Evolutionary conservation across 1,140 invertebrate species (phyloP), one percentile per base, ranked within the genome.

Genomic region (Zaprionus capensis): DNA sequence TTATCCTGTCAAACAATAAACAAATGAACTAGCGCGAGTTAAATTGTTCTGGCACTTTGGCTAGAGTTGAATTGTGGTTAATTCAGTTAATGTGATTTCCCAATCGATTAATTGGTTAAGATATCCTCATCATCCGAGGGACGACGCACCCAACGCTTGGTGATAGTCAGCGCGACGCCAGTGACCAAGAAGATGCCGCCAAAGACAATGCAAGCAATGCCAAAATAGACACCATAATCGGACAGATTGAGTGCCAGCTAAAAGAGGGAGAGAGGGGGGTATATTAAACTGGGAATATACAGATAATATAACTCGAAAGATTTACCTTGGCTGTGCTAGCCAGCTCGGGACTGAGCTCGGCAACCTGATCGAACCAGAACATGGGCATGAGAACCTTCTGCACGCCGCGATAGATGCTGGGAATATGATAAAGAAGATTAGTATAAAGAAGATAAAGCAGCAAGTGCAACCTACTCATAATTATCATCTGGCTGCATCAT

Each of bases 311-410:
- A 6, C 17, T 12, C 9, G 4, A 1, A 1, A 1, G 5, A 56
- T 65, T 82, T 46, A 95, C 86, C 76, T 95, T 94, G 0, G 95
- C 94, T 84, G 93, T 81, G 6, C 76, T 82, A 1, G 95, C 94
- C 71, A 95, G 94, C n/a, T 95, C 91, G 26, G 94, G 78, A n/a
- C 94, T 95, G 20, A 96, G 92, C 53, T 92, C 73, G 22, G 95
- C 95, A 73, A 94, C 94, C 92, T 97, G 96, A 12, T 94, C 93
- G 92, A 97, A 97, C 96, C 96, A 97, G 74, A 97, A 93, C 93
- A 96, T 95, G 14, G 96, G 96, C 92, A 94, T 95, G 31, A 93
- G 49, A 0, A 93, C 94, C 68, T 93, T 93, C 5, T 87, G 93
- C n/a, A 95, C 76, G 65, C 94, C 91, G 59, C 94, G 91, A 63